Conservation (phyloP, 2,113 vertebrate genomes). For the Stegostoma tigrinum region DNA sequence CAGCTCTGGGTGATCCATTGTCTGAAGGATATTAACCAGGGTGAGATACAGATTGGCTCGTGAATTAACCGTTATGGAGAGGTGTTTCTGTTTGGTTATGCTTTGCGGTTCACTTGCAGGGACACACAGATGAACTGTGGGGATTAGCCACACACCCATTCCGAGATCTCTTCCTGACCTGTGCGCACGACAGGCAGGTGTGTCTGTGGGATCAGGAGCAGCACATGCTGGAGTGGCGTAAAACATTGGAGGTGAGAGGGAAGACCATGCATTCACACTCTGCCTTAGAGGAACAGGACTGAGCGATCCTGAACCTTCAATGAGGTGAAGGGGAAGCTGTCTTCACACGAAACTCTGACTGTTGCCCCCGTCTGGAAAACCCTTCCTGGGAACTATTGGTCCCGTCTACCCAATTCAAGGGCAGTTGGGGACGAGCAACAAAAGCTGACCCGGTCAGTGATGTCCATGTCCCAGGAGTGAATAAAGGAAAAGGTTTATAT, state of each 20-base stretch:
- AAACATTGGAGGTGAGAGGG: conserved; percentile 66
- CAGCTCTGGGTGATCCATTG: too few relatives aligned
- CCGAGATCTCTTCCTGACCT: conserved; percentile 73
- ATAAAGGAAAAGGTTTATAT: too few relatives aligned
- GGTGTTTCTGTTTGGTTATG: not conserved
- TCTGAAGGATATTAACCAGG: too few relatives aligned
- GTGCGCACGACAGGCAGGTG: conserved; percentile 78
- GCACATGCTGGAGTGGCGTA: conserved; percentile 73
- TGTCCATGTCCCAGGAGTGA: too few relatives aligned
- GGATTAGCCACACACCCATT: conserved; percentile 76
- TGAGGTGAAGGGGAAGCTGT: not conserved
- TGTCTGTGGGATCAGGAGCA: conserved; percentile 76
- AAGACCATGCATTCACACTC: too few relatives aligned
- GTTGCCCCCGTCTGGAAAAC: too few relatives aligned
- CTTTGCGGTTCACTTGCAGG: conserved; percentile 49
- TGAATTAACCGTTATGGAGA: too few relatives aligned
- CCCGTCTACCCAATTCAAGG: too few relatives aligned
- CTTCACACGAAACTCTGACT: too few relatives aligned
- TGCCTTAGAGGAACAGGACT: not conserved
- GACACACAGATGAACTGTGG: conserved; percentile 85
- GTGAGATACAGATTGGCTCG: too few relatives aligned
- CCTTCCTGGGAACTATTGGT: not conserved
- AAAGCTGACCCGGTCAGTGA: too few relatives aligned
- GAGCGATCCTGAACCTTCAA: not conserved
- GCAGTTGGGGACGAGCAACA: too few relatives aligned